Evolutionary conservation across 2,113 vertebrate genomes (phyloP).

Genomic region (Condylura cristata): DNA sequence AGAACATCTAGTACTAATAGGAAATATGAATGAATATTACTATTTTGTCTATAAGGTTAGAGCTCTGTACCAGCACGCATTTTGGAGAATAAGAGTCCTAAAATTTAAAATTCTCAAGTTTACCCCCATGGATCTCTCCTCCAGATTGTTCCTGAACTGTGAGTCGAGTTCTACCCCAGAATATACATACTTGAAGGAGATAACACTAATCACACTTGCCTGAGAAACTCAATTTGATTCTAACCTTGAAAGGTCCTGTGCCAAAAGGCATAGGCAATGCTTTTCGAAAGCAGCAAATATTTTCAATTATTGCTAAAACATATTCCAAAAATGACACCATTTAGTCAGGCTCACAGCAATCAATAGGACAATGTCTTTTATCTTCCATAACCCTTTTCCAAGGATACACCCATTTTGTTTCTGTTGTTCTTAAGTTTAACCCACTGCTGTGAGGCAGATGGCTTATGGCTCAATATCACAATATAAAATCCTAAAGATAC

Average conservation of each 20-base stretch:
- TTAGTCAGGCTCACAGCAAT: neutral
- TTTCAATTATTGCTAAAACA: neutral
- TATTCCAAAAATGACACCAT: neutral
- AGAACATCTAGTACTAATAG: neutral
- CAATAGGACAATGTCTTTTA: neutral
- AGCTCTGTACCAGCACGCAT: neutral
- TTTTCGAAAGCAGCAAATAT: neutral
- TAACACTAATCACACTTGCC: neutral
- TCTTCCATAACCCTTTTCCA: neutral
- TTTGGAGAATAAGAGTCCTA: neutral
- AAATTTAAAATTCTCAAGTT: conserved; percentile 22
- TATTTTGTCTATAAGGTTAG: neutral
- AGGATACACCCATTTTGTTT: neutral
- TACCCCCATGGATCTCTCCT: neutral
- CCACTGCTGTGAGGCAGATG: neutral
- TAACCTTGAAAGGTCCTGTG: neutral
- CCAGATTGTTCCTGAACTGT: neutral
- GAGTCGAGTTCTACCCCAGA: neutral
- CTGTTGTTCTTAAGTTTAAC: neutral
- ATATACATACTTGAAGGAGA: neutral
- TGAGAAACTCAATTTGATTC: neutral
- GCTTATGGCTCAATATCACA: neutral
- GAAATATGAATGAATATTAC: neutral
- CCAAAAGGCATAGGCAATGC: neutral
- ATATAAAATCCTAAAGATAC: neutral